Conservation (phyloP, 2,113 vertebrate genomes). For the Vidua chalybeata region DNA sequence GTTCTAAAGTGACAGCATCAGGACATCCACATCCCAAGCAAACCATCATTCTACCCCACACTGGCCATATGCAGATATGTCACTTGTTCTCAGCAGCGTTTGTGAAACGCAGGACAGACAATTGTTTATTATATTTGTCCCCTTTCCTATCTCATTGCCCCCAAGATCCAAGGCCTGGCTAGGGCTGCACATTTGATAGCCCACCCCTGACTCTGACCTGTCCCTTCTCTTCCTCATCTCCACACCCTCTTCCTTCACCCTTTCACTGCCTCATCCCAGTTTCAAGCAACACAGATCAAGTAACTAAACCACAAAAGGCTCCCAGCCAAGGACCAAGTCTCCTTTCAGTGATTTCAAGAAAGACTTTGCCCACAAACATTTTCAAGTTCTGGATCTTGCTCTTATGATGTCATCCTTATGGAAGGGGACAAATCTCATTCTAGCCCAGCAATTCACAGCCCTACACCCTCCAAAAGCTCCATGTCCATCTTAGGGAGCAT, state of each 20-base stretch:
- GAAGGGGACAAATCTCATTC: not conserved
- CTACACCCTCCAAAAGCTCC: not conserved
- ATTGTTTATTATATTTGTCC: not conserved
- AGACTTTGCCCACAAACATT: not conserved
- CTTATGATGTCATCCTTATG: not conserved
- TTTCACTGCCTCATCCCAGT: not conserved
- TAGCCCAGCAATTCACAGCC: not conserved
- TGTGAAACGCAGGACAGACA: not conserved
- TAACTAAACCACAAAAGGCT: not conserved
- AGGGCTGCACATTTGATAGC: not conserved
- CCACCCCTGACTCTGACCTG: not conserved
- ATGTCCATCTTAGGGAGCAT: not conserved
- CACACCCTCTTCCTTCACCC: not conserved
- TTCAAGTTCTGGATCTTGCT: not conserved
- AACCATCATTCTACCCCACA: not conserved
- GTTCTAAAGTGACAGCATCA: not conserved
- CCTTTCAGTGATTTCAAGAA: not conserved
- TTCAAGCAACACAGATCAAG: not conserved
- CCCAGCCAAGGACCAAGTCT: not conserved
- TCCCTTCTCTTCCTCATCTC: not conserved
- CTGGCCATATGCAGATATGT: fast-evolving
- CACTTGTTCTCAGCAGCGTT: not conserved
- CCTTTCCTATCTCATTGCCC: not conserved
- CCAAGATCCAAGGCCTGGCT: not conserved
- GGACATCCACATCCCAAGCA: not conserved